These are phyloP conservation scores for Noctua pronuba DNA, from an alignment of 2,888 invertebrate genomes.

Conservation along the genomic window DNA sequence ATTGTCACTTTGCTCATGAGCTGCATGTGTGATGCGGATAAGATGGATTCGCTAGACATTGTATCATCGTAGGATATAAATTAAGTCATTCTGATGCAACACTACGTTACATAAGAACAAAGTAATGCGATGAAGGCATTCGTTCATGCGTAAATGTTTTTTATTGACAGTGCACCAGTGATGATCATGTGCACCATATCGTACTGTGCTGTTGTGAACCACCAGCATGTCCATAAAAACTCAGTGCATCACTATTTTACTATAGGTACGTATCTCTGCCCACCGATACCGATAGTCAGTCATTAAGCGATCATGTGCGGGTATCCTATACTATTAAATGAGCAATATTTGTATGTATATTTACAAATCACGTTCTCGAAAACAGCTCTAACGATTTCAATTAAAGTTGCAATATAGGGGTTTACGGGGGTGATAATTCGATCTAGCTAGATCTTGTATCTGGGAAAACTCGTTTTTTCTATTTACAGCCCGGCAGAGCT, in stretches of 20 bases:
- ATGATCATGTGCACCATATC: not conserved
- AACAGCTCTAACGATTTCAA: no score
- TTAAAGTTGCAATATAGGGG: no score
- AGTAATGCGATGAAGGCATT: not conserved
- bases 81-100: not conserved
- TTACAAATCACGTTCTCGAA: no score
- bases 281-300: not conserved
- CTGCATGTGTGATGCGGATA: slow-evolving; percentile 14
- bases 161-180: not conserved
- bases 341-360: no score
- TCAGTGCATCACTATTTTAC: not conserved
- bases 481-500: no score
- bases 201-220: not conserved
- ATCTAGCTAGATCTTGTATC: no score
- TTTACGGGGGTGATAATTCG: no score
- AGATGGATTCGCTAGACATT: not conserved
- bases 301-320: not conserved
- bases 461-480: no score
- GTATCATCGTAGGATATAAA: not conserved
- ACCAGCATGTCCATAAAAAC: not conserved
- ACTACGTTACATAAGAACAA: not conserved
- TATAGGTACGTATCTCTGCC: not conserved
- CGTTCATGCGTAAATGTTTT: not conserved
- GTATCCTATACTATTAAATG: no score
- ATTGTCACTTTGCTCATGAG: slow-evolving; percentile 14